These are phyloP conservation scores for Pteruthius melanotis DNA, from an alignment of 2,113 vertebrate genomes.

Conservation along the genomic window DNA sequence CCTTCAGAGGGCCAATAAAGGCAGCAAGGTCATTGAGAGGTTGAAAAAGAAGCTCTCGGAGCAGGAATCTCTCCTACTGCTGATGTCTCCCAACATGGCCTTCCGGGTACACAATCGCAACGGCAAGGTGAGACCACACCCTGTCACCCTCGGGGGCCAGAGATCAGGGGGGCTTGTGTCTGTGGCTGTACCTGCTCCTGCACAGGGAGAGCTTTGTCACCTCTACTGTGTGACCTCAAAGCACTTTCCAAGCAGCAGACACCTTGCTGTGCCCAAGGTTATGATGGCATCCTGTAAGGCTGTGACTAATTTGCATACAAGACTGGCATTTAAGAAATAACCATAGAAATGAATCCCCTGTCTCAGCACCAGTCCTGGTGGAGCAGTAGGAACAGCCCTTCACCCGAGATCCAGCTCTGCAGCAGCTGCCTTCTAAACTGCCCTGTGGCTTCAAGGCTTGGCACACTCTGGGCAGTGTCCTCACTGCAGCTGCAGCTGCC, in stretches of 20 bases:
- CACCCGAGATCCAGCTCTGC: neutral
- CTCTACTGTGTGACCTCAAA: neutral
- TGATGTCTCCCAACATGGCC: conserved; percentile 93
- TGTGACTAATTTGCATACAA: neutral
- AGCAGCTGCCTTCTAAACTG: neutral
- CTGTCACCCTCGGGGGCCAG: neutral
- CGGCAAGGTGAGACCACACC: conserved; percentile 81
- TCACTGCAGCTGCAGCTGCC: neutral
- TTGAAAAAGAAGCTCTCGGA: conserved; percentile 92
- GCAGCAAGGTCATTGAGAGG: conserved; percentile 84
- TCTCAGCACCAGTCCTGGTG: neutral
- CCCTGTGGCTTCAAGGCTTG: neutral
- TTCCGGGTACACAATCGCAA: conserved; percentile 90
- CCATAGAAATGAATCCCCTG: neutral
- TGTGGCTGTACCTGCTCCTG: fast-evolving
- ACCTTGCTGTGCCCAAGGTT: neutral
- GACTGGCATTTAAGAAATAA: neutral
- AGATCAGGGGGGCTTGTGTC: fast-evolving
- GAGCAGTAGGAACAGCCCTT: neutral
- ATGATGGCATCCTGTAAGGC: neutral
- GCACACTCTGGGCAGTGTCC: neutral
- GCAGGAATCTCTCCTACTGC: conserved; percentile 88
- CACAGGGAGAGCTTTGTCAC: neutral
- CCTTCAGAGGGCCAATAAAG: conserved; percentile 88
- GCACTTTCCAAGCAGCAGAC: neutral